Percentiles rank a stretch among this genome's conserved stretches.
These are phyloP conservation scores for Alentia gelatinosa DNA, from an alignment of 2,888 invertebrate genomes.

Conservation along the genomic window DNA sequence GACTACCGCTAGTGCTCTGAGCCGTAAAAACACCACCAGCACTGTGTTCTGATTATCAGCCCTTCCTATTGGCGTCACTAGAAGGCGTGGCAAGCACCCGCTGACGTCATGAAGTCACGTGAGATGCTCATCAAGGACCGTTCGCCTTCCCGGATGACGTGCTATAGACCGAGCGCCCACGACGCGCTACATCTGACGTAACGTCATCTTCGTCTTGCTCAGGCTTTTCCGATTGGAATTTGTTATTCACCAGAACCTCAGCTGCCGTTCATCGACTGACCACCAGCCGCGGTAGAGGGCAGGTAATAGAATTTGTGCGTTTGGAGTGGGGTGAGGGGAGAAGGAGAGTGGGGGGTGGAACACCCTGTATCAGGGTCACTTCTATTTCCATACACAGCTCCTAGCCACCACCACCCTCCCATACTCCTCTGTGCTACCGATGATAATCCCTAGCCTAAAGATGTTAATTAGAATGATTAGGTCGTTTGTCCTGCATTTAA, in stretches of 20 bases:
- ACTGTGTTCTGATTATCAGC: too few relatives aligned
- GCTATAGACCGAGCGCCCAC: not conserved
- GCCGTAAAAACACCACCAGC: too few relatives aligned
- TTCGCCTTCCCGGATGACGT: not conserved
- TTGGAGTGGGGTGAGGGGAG: not conserved
- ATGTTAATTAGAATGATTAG: not conserved
- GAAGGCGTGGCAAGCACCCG: not conserved
- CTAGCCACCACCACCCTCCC: too few relatives aligned
- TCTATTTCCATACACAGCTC: not conserved
- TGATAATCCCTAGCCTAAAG: too few relatives aligned
- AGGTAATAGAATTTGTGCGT: not conserved
- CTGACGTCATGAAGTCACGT: not conserved
- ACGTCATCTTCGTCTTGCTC: not conserved
- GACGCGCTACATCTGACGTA: not conserved
- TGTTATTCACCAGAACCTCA: not conserved
- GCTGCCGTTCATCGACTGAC: not conserved
- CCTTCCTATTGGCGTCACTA: too few relatives aligned
- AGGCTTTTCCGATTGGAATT: not conserved
- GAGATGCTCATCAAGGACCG: not conserved
- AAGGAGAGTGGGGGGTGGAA: too few relatives aligned
- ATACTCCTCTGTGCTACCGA: too few relatives aligned
- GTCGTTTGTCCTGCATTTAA: not conserved
- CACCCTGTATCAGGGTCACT: not conserved
- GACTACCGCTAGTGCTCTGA: too few relatives aligned
- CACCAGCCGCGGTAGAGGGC: not conserved